Evolutionary conservation across 2,113 vertebrate species (phyloP), one percentile per base, ranked within the genome.

Genomic region (Mugil cephalus): DNA sequence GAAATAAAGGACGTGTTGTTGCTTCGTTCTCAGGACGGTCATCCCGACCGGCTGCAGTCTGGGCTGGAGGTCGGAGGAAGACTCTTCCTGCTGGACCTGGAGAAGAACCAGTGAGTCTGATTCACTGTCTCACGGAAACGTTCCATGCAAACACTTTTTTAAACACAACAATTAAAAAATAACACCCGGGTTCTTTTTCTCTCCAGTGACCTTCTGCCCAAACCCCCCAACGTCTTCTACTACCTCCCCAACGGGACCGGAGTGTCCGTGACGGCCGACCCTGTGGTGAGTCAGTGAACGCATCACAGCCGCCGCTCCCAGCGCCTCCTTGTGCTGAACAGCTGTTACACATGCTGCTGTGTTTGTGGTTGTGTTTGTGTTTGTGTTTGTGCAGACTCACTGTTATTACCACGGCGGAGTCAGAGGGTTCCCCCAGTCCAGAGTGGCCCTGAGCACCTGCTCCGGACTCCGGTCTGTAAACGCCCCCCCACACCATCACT

Each of bases 391-490:
- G 0, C 77, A 98, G 97, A 91, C 83, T 10, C 93, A 94, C 61
- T 98, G 97, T 88, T 97, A 95, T 85, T 97, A 97, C 79, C 93
- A 90, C 4, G 97, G 97, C 7, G 78, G 12, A 0, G 92, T 94
- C 8, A 66, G 0, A 58, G 95, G 94, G 1, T 91, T 85, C 5
- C 72, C 85, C 0, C 15, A 74, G 24, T 97, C 96, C 65, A 91
- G 95, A 84, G 96, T 89, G 81, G 95, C 87, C 7, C 7, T 98
- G 69, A 98, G 97, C n/a, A 90, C 94, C 83, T 98, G 97, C 47
- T 58, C 91, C 0, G 96, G 96, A 5, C 91, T 98, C 77, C 95
- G 97, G 97, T 98, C 92, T 84, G 81, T 59, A 24, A 35, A 13
- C n/a, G 1, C 7, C 3, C 39, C 18, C 18, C 17, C 1, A 30